Evolutionary conservation across 2,797 vertebrate genomes (phyloP).

Genomic region (Eulemur coronatus): DNA sequence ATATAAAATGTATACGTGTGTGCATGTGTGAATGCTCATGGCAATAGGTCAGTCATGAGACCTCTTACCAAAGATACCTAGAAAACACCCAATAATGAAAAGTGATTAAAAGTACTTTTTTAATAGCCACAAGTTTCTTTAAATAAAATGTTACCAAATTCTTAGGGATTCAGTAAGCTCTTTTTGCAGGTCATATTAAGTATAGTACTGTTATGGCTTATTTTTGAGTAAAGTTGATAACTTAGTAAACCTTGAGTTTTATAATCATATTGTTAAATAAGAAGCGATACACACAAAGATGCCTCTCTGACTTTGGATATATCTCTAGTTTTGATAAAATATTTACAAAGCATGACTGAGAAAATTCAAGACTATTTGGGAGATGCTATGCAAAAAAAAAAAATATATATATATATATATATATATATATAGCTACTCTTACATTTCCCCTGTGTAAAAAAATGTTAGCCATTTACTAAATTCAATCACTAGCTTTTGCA

Average conservation of each 20-base stretch:
- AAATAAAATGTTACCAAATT: background rate
- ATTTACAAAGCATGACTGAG: background rate
- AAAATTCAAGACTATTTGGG: background rate
- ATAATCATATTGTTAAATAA: background rate
- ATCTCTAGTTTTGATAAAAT: background rate
- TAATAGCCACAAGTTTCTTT: background rate
- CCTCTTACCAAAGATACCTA: background rate
- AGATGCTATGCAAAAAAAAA: no score
- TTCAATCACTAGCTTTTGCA: background rate
- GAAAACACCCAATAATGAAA: background rate
- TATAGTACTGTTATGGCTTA: accelerated
- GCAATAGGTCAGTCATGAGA: background rate
- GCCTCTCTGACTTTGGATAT: background rate
- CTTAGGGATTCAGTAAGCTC: background rate
- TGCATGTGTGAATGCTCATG: background rate
- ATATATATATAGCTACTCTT: background rate
- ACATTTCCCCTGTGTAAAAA: background rate
- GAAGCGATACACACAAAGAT: background rate
- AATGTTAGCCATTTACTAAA: background rate
- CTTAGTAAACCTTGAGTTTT: background rate
- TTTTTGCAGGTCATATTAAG: accelerated
- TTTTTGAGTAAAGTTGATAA: background rate
- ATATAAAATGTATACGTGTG: background rate
- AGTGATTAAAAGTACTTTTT: background rate
- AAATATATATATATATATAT: background rate